Base-by-base conservation (phyloP, 2,113 vertebrate genomes). In the Notarius quadriscutis region DNA sequence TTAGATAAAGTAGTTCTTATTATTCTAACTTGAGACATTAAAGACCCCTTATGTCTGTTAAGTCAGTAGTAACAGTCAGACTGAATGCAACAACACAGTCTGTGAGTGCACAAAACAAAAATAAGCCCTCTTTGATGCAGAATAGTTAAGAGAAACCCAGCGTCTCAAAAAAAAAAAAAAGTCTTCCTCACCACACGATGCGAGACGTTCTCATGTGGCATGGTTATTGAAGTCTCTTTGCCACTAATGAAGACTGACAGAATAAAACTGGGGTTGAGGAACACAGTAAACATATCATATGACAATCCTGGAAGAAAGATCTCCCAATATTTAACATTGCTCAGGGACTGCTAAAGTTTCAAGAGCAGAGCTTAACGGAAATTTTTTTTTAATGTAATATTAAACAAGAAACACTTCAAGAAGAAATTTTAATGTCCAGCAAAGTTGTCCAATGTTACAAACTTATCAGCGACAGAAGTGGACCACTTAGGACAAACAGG, bases 161-260 rank as follows among this genome's bases (percentile, higher is more conserved):
- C 22, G 15, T 72, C 22, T 84, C 1, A 41, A 41, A 41, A 41
- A 41, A 41, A 41, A 41, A 41, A 34, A 84, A 84, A 50, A 84
- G 82, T 57, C 65, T 71, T 58, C 51, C 83, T 84, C 83, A 74
- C 69, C 53, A 62, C 55, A 84, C 7, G n/a, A 50, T 75, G 9
- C 18, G 30, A 58, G 55, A 58, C 6, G 0, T 84, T 65, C 63
- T 67, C 60, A 83, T 83, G 81, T 67, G 82, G 12, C n/a, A 51
- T 17, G 12, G 18, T 69, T 55, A 69, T 12, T 84, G 48, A 63
- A 67, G 41, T 25, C 62, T 53, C 63, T 65, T 67, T 63, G 27
- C 85, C 79, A 86, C 25, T 85, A 78, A 86, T 83, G n/a, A 86
- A 72, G 58, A 51, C 50, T 50, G 77, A 88, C 18, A 81, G 17